Evolutionary conservation across 2,797 vertebrate genomes (phyloP), one percentile per base, ranked within the genome.

Genomic region (Melanotaenia parkinsoni): DNA sequence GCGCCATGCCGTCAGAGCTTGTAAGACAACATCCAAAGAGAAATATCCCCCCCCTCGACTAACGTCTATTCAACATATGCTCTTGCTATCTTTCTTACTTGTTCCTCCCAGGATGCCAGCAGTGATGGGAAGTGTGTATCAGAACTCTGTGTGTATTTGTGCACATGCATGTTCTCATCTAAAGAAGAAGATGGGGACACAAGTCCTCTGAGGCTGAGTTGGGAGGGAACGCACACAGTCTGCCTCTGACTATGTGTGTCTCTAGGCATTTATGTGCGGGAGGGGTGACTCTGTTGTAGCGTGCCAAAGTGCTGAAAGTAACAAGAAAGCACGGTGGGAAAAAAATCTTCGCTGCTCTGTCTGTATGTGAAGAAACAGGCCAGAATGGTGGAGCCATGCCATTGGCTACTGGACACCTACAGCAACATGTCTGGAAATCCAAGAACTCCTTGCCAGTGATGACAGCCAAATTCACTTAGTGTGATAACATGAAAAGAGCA

Each of bases 1-100:
- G 85, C 85, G 63, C 88, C 86, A 86, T 57, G 84, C 88, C 85
- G 85, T 92, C 90, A 90, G 87, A 91, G 90, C 91, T 90, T 93
- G 88, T 93, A 92, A 92, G 93, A 93, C 92, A 91, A 92, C 91
- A 94, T 92, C 89, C 85, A 92, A 92, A 89, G 86, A 88, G 85
- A 88, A 87, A 90, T 79, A 81, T 70, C 80, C 45, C 35, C 33
- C 79, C 83, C 86, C 81, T 76, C 85, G 88, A 89, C 88, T 82
- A 88, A 88, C 73, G 80, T 89, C 89, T 87, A 89, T 88, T 86
- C 88, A 91, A 90, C 91, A 91, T 89, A 92, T 91, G 87, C 90
- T 91, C 86, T 62, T 73, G 72, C 89, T 86, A 87, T 64, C 86
- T 88, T 82, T 84, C 88, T 87, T 66, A 68, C 85, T 88, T 64